Conservation (phyloP, 2,113 vertebrate genomes). For the sheep (Ovis aries) region DNA sequence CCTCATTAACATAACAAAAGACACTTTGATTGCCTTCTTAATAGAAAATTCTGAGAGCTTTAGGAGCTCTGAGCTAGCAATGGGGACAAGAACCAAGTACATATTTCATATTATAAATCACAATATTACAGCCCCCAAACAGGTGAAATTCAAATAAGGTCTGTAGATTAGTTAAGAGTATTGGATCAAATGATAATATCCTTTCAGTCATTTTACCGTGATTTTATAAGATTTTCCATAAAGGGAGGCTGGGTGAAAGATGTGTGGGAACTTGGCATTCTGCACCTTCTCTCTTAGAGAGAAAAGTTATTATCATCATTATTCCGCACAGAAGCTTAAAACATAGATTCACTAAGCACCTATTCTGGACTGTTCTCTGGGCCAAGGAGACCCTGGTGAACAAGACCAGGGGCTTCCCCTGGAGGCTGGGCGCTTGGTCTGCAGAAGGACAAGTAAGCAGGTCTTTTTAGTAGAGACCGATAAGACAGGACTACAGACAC, state of each 20-base stretch:
- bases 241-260: background rate
- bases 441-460: background rate
- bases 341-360: background rate
- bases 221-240: background rate
- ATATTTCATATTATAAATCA: background rate
- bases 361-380: background rate
- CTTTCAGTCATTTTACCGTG: background rate
- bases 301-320: background rate
- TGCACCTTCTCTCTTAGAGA: background rate
- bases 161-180: background rate
- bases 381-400: background rate
- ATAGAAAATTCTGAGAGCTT: background rate
- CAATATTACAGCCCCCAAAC: background rate
- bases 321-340: background rate
- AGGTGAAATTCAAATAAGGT: background rate
- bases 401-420: background rate
- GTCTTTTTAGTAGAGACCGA: background rate
- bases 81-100: background rate
- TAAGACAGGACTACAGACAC: background rate
- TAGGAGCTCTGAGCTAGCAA: background rate
- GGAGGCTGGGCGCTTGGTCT: background rate
- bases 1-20: background rate
- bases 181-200: background rate
- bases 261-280: background rate
- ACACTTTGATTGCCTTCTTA: background rate